phyloP scores from a whole-genome alignment of 2,797 vertebrate species.

The Momotus momota region DNA sequence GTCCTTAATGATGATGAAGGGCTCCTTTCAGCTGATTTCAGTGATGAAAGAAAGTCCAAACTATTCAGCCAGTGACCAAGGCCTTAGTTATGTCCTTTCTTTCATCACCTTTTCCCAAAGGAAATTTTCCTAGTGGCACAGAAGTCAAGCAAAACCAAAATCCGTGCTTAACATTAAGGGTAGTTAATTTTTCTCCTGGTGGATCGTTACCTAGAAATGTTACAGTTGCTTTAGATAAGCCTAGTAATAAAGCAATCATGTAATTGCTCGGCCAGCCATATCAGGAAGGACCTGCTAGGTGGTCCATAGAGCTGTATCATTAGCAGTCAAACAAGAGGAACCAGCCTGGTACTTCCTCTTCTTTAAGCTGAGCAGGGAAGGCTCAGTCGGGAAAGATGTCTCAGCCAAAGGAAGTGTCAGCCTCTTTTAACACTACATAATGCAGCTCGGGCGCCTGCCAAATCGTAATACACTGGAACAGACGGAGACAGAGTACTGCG shows the following conservation, averaged over 20 bases:
- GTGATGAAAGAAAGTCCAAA: neutral
- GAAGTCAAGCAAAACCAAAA: neutral
- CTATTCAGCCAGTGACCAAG: neutral
- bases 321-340: slow-evolving; percentile 53
- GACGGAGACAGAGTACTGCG: neutral
- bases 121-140: neutral
- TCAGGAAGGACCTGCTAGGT: slow-evolving; percentile 24
- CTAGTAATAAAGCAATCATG: neutral
- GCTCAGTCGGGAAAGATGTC: slow-evolving; percentile 34
- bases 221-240: neutral
- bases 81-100: neutral
- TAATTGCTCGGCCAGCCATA: neutral
- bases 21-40: neutral
- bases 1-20: neutral
- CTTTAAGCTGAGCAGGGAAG: slow-evolving; percentile 19
- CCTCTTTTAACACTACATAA: slow-evolving; percentile 32
- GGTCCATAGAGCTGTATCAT: neutral
- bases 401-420: slow-evolving; percentile 35
- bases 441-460: slow-evolving; percentile 13
- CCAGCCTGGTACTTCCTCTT: slow-evolving; percentile 28
- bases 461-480: slow-evolving; percentile 42
- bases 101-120: neutral
- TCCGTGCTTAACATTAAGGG: neutral
- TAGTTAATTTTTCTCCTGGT: neutral
- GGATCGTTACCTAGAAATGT: neutral